Evolutionary conservation across 2,113 vertebrate genomes (phyloP).

Genomic region (Oplegnathus fasciatus): DNA sequence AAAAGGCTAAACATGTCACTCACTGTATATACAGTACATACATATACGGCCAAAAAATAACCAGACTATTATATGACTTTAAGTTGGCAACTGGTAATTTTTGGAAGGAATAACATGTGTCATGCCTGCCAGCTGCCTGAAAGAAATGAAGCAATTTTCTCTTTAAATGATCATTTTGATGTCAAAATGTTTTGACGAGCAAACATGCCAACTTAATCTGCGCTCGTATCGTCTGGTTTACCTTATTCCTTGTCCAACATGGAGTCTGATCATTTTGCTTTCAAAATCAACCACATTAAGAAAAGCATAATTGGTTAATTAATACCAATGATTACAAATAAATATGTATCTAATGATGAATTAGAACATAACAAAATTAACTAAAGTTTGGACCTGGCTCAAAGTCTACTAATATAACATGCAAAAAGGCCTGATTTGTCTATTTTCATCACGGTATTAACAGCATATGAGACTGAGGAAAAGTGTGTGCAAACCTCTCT

Average conservation of each 20-base stretch:
- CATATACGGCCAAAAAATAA: constrained; percentile 21
- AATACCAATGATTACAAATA: background rate
- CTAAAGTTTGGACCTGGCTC: background rate
- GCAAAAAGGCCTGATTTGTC: constrained; percentile 31
- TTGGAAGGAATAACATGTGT: constrained; percentile 14
- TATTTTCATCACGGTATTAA: constrained; percentile 32
- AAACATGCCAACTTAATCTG: constrained; percentile 15
- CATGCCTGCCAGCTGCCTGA: constrained; percentile 17
- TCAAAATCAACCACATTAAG: background rate
- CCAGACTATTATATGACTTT: constrained; percentile 29
- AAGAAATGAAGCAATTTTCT: constrained; percentile 23
- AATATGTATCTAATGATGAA: background rate
- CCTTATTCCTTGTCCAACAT: background rate
- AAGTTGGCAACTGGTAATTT: constrained; percentile 31
- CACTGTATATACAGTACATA: constrained; percentile 20
- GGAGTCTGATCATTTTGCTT: background rate
- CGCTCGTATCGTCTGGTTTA: constrained; percentile 6
- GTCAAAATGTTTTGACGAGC: constrained; percentile 16
- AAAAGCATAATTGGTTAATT: background rate
- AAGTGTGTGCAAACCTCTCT: constrained; percentile 21
- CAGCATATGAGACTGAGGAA: constrained; percentile 30
- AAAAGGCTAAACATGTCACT: constrained; percentile 15
- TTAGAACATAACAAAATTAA: background rate
- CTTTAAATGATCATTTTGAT: constrained; percentile 16
- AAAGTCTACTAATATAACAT: background rate